Base-by-base conservation (phyloP, 1,140 invertebrate species). In the Ericerus pela region DNA sequence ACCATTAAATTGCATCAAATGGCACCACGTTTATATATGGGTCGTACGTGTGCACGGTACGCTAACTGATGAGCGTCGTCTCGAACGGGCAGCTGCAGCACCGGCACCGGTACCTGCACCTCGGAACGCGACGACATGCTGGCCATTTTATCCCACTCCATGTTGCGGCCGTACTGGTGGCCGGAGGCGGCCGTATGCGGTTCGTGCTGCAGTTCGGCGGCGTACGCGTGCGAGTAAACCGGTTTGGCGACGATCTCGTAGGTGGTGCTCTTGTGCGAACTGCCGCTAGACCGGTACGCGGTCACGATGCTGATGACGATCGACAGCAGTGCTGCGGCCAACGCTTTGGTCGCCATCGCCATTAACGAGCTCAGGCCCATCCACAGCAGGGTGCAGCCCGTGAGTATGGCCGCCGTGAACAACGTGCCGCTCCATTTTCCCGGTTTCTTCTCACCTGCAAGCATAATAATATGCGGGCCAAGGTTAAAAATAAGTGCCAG, bases 161-260 rank as follows among this genome's bases (percentile, higher is more conserved):
- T 28, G 22, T 27, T 57, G 10, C 57, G 24, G 22, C 57, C 31
- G 27, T 55, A 33, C 14, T n/a, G 38, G 14, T 0, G 36, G 10
- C 22, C 16, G 26, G 28, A 29, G 3, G 53, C 2, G 3, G 58
- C 20, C 6, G 47, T 8, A 12, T 55, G 36, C 12, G 51, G 52
- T 8, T 52, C 76, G 26, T 76, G 74, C 11, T 78, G 75, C 54
- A 85, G 79, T 64, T 84, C 81, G 0, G 78, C 75, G 10, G 83
- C 77, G 60, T 84, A 80, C 0, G 78, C 74, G 43, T 79, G 78
- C 0, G 76, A 76, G 64, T 85, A 84, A 0, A 86, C 74, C 0
- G 85, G 84, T 60, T 87, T 87, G 53, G 81, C 79, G 26, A 88
- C 78, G 41, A 87, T 84, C 68, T 87, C 84, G 63, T 87, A 88